These are phyloP conservation scores for Pristionchus fissidentatus DNA, from an alignment of 2,888 invertebrate genomes.

Conservation along the genomic window DNA sequence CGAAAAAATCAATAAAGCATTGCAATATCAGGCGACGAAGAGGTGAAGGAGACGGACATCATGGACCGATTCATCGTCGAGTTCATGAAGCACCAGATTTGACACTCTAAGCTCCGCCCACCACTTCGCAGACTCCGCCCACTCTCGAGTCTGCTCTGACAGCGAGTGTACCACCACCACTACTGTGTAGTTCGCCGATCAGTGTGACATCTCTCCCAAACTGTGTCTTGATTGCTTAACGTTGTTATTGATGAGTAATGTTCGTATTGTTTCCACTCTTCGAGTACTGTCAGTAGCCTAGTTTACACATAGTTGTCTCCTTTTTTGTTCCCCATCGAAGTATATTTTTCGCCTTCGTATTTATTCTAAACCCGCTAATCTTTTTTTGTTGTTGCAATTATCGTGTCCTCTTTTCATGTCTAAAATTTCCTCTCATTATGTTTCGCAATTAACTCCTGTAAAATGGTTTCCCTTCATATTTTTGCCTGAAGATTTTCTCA, in stretches of 20 bases:
- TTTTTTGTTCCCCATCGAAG: too few species aligned
- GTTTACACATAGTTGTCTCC: not conserved
- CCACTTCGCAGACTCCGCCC: not conserved
- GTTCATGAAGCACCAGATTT: not conserved
- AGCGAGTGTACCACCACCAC: too few species aligned
- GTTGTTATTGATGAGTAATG: not conserved
- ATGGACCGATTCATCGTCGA: slow-evolving; percentile 6
- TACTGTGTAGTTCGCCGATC: not conserved
- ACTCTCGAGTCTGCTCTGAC: not conserved
- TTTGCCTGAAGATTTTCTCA: not conserved
- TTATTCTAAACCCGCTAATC: not conserved
- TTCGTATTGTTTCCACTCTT: not conserved
- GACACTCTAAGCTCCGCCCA: not conserved
- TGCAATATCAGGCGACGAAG: not conserved
- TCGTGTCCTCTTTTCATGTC: not conserved
- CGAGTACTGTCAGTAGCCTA: slow-evolving; percentile 10
- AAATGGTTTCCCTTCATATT: not conserved
- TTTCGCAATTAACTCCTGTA: not conserved
- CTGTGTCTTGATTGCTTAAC: not conserved
- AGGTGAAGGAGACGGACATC: slow-evolving; percentile 11
- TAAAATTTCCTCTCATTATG: not conserved
- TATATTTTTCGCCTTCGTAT: not conserved
- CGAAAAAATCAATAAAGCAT: not conserved
- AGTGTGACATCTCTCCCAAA: not conserved
- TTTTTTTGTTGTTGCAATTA: slow-evolving; percentile 1